Evolutionary conservation across 53 echinoderm and acorn worm species (phyloP), one percentile per base, ranked within the genome.

Genomic region (Pentamera pediparva): DNA sequence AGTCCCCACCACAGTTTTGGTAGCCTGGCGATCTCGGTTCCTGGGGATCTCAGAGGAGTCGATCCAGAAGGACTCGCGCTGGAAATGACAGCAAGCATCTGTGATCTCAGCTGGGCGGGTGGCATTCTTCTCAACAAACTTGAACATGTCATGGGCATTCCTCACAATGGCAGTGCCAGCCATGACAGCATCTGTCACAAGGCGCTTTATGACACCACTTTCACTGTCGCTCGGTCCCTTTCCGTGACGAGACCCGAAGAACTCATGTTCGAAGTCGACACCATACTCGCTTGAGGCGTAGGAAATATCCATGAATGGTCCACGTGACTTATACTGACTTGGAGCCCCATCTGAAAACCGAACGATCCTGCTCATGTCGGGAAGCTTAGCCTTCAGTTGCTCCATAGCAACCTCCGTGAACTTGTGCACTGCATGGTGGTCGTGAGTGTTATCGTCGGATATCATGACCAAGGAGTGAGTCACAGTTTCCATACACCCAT

Each of bases 201-300:
- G 73, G 12, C 61, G 62, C 40, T 86, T 86, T 3, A 86, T 45
- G 1, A 86, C 86, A 25, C 70, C 86, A 77, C 82, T 77, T 72
- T 86, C 86, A 9, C 86, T 64, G 36, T 86, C 86, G 73, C 86
- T 83, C 10, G 87, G 87, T 3, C 87, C 87, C 58, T 87, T 78
- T 4, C 82, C 80, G 50, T 81, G 80, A 6, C 81, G 57, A 21
- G 64, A 74, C 15, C 85, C 79, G 55, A 80, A 85, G 37, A 49
- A 86, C 22, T 64, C 49, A 47, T 77, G 77, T 35, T 64, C 39
- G 45, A 77, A 39, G 3, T 61, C 30, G 10, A 76, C 56, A 19
- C 82, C 76, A 39, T 76, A 82, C 28, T 86, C 86, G 6, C 17
- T 15, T 19, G 10, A 20, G 10, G 25, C 78, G 75, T 87, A 83